These are phyloP conservation scores for Trichogramma pretiosum DNA, from an alignment of 1,140 invertebrate species.

Conservation along the genomic window DNA sequence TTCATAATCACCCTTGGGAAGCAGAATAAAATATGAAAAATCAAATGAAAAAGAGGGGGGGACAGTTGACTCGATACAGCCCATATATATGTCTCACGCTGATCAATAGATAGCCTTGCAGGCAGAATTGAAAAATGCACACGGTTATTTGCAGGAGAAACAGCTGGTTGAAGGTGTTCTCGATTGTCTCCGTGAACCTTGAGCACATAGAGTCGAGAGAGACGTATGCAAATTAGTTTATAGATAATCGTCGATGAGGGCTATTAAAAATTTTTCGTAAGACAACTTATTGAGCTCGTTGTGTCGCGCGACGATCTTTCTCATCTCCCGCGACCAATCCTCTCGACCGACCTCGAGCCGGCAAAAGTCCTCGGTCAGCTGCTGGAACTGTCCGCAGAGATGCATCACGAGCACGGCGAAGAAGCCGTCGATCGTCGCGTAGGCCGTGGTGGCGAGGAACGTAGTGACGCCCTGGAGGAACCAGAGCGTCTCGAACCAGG, in stretches of 20 bases:
- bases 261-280: not conserved
- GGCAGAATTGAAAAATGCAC: slow-evolving; percentile 17
- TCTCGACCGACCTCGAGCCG: too few species aligned
- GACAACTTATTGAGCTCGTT: slow-evolving; percentile 18
- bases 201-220: slow-evolving; percentile 18
- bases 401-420: slow-evolving; percentile 20
- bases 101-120: slow-evolving; percentile 22
- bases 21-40: too few species aligned
- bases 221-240: slow-evolving; percentile 1
- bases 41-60: too few species aligned
- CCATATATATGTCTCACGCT: not conserved
- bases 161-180: slow-evolving; percentile 26
- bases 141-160: slow-evolving; percentile 16
- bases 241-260: too few species aligned
- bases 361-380: too few species aligned
- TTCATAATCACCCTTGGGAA: too few species aligned
- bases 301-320: slow-evolving; percentile 13
- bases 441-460: slow-evolving; percentile 9
- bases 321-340: too few species aligned
- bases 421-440: slow-evolving; percentile 17
- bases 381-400: slow-evolving; percentile 20
- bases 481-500: not conserved
- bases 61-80: not conserved
- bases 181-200: slow-evolving; percentile 30
- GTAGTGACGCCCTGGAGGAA: not conserved